A percentile compares a stretch with the other conserved stretches of the same genome.
Evolutionary conservation across 2,888 invertebrate species (phyloP).

Genomic region (Ochropleura plecta): DNA sequence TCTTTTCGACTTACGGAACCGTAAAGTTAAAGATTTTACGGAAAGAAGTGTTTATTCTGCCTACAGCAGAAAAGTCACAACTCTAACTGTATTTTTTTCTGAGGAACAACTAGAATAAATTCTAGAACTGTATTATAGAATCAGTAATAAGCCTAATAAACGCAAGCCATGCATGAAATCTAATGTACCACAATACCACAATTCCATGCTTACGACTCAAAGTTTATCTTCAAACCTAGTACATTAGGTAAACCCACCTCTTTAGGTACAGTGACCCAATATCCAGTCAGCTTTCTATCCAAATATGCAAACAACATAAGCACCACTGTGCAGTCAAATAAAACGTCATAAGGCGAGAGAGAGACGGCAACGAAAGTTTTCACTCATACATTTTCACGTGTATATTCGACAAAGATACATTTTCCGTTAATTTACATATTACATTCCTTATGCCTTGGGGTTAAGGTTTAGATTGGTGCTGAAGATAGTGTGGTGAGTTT

Average conservation of each 20-base stretch:
- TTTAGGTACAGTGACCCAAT: slow-evolving; percentile 45
- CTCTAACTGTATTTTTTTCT: too few species aligned
- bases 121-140: too few species aligned
- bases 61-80: too few species aligned
- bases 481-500: slow-evolving; percentile 33
- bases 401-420: slow-evolving; percentile 66
- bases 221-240: neutral
- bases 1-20: too few species aligned
- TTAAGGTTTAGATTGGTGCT: slow-evolving; percentile 59
- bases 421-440: slow-evolving; percentile 26
- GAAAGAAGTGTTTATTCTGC: too few species aligned
- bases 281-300: slow-evolving; percentile 35
- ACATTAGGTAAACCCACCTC: slow-evolving; percentile 17
- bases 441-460: neutral
- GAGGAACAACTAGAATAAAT: too few species aligned
- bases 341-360: slow-evolving; percentile 74
- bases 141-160: too few species aligned
- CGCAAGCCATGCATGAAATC: neutral
- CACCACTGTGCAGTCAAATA: slow-evolving; percentile 66
- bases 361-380: slow-evolving; percentile 76
- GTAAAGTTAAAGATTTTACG: too few species aligned
- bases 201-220: neutral
- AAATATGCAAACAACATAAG: slow-evolving; percentile 61
- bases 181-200: neutral
- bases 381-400: slow-evolving; percentile 76